Conservation (phyloP, 1,140 invertebrate species). For the Scylla paramamosain region DNA sequence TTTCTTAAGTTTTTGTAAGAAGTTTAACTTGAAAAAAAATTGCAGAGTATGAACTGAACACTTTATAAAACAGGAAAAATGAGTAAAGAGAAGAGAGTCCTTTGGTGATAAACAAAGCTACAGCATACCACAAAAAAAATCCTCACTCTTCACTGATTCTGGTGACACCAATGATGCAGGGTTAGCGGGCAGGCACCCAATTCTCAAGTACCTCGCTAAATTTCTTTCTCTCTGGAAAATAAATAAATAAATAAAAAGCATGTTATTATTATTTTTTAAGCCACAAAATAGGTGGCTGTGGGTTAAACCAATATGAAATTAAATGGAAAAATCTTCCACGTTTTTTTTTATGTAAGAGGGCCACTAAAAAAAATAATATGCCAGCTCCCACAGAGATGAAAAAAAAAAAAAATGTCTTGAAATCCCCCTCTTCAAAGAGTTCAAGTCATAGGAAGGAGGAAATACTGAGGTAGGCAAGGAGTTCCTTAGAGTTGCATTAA, state of each 20-base stretch:
- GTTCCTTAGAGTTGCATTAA: no score
- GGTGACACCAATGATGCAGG: not conserved
- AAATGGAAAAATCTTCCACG: not conserved
- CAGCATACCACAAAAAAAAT: not conserved
- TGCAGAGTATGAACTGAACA: not conserved
- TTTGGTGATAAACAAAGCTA: not conserved
- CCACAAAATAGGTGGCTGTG: no score
- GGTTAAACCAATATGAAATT: not conserved
- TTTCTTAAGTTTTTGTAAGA: not conserved
- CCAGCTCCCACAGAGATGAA: no score
- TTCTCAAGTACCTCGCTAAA: not conserved
- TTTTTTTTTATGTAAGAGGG: no score
- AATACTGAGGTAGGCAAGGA: no score
- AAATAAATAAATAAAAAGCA: not conserved
- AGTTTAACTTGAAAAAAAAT: not conserved
- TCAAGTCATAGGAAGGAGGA: no score
- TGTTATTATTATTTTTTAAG: no score
- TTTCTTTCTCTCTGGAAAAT: slow-evolving; percentile 45
- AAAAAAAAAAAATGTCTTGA: not conserved
- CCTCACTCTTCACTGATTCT: not conserved
- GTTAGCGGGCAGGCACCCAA: not conserved
- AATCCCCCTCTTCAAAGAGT: no score
- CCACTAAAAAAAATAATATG: not conserved
- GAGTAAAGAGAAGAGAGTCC: not conserved
- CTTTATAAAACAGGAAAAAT: not conserved